phyloP scores from a whole-genome alignment of 2,888 invertebrate species.

The Zootermopsis nevadensis region DNA sequence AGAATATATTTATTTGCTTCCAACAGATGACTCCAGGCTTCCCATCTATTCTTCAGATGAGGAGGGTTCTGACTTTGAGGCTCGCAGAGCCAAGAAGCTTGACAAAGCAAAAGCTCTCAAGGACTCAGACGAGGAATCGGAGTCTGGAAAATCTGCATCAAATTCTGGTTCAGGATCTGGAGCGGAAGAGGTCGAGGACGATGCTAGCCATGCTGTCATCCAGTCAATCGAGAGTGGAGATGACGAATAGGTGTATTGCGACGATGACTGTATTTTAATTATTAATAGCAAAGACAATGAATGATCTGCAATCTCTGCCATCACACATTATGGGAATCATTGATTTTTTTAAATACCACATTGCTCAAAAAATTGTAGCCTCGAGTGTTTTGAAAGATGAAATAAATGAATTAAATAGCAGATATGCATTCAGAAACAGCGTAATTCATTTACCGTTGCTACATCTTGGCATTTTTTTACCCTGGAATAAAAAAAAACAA shows the following conservation, averaged over 20 bases:
- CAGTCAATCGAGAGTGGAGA: constrained; percentile 38
- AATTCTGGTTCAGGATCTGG: constrained; percentile 46
- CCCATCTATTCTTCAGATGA: constrained; percentile 91
- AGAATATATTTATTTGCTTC: neutral
- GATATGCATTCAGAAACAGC: too few species aligned
- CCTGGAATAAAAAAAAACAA: too few species aligned
- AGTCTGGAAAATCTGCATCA: constrained; percentile 53
- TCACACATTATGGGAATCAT: too few species aligned
- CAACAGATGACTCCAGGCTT: constrained; percentile 66
- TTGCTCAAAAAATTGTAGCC: too few species aligned
- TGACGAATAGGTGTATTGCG: neutral
- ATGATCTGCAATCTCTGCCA: too few species aligned
- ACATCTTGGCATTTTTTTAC: too few species aligned
- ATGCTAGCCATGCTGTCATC: constrained; percentile 23
- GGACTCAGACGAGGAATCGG: constrained; percentile 76
- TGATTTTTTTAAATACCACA: too few species aligned
- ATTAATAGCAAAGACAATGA: too few species aligned
- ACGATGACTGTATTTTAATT: too few species aligned
- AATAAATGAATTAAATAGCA: too few species aligned
- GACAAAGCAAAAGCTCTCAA: constrained; percentile 83
- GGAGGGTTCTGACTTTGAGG: constrained; percentile 86
- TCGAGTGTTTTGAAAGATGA: too few species aligned
- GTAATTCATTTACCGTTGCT: too few species aligned
- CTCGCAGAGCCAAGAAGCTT: constrained; percentile 75
- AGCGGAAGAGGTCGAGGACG: constrained; percentile 39